Conservation (phyloP, 2,113 vertebrate species). For the Cochlearius cochlearius region DNA sequence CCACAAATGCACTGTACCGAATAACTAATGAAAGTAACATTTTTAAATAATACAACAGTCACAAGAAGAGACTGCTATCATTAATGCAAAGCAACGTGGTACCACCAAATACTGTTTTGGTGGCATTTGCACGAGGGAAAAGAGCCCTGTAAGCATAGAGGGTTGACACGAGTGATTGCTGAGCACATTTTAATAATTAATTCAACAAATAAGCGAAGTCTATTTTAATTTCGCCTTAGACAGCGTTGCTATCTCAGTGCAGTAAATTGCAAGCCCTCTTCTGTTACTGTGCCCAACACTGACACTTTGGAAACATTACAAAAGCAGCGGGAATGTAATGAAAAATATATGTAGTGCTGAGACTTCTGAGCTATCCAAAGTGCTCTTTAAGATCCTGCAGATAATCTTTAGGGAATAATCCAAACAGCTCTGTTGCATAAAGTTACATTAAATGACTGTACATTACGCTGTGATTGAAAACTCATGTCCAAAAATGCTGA, state of each 20-base stretch:
- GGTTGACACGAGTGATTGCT: not conserved
- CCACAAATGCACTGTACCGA: not conserved
- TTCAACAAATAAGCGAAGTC: slow-evolving; percentile 25
- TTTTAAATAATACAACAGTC: slow-evolving; percentile 43
- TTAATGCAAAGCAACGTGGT: not conserved
- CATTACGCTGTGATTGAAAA: slow-evolving; percentile 1
- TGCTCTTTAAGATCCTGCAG: slow-evolving; percentile 21
- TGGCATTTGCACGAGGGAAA: not conserved
- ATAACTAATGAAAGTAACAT: not conserved
- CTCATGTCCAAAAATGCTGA: not conserved
- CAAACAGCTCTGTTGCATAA: not conserved
- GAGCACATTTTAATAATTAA: slow-evolving; percentile 45
- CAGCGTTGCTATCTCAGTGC: not conserved
- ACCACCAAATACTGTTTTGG: not conserved
- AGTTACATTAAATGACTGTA: not conserved
- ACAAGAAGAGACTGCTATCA: not conserved
- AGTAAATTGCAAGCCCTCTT: not conserved
- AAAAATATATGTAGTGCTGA: slow-evolving; percentile 27
- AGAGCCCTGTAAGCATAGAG: not conserved
- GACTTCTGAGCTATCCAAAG: slow-evolving; percentile 13
- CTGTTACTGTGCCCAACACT: not conserved
- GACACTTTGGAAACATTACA: slow-evolving; percentile 25
- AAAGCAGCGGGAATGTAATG: slow-evolving; percentile 45
- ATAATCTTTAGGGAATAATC: slow-evolving; percentile 37
- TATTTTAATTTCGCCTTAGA: slow-evolving; percentile 52